These are phyloP conservation scores for Cryptocephalus moraei DNA, from an alignment of 2,888 invertebrate species.

Conservation along the genomic window DNA sequence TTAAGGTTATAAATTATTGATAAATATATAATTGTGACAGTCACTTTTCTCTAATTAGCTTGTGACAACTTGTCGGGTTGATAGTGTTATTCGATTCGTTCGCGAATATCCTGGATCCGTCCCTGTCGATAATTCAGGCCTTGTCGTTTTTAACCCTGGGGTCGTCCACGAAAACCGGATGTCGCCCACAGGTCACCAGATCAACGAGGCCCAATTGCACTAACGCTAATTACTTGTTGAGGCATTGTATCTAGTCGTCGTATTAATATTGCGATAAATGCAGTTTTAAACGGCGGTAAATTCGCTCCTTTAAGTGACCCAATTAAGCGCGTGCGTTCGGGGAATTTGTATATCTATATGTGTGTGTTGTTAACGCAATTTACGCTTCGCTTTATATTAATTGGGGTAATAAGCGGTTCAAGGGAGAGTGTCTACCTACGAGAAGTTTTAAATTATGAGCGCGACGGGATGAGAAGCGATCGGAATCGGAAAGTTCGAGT, in stretches of 20 bases:
- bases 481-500: no score
- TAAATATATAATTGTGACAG: no score
- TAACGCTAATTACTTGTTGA: constrained; percentile 9
- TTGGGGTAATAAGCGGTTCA: not conserved
- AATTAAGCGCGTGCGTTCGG: constrained; percentile 5
- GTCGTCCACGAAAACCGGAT: constrained; percentile 8
- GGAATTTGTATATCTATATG: constrained; percentile 2
- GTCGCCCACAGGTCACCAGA: constrained; percentile 11
- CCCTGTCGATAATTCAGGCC: not conserved
- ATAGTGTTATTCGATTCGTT: no score
- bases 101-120: not conserved
- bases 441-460: no score
- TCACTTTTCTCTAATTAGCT: no score
- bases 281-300: constrained; percentile 1
- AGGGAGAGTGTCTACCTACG: no score
- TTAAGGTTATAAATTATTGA: no score
- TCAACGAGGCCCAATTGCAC: constrained; percentile 11
- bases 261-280: constrained; percentile 3
- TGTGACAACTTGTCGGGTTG: no score
- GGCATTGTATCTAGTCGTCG: constrained; percentile 5
- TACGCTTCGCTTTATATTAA: constrained; percentile 1
- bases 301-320: not conserved
- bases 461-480: no score
- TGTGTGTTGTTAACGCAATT: constrained; percentile 2
- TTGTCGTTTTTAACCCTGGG: constrained; percentile 4